Conservation (phyloP, 2,888 invertebrate species). For the Nymphalis polychloros region DNA sequence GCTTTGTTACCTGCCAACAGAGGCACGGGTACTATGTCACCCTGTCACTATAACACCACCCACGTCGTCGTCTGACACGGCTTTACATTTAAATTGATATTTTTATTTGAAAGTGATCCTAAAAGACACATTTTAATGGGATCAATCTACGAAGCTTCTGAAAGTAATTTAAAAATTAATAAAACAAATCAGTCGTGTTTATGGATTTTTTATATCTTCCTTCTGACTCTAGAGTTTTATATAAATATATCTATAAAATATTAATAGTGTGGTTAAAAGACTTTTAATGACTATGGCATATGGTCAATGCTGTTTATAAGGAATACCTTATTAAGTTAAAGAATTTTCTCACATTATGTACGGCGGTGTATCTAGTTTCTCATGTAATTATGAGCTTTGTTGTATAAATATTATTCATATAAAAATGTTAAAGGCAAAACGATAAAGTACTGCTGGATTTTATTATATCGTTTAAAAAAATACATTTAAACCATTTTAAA, state of each 20-base stretch:
- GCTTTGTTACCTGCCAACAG: slow-evolving; percentile 48
- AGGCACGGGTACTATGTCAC: slow-evolving; percentile 52
- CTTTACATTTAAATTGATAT: slow-evolving; percentile 22
- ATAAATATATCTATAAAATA: not conserved
- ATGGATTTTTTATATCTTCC: too few species aligned
- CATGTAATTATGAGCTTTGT: not conserved
- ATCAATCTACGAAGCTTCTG: too few species aligned
- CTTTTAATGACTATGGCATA: slow-evolving; percentile 5
- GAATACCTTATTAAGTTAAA: slow-evolving; percentile 2
- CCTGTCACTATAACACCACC: slow-evolving; percentile 58
- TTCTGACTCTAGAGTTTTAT: too few species aligned
- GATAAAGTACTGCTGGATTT: not conserved
- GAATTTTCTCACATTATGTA: not conserved
- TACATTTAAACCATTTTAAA: slow-evolving; percentile 25
- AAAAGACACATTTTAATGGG: too few species aligned
- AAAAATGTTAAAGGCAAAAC: not conserved
- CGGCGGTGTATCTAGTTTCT: not conserved
- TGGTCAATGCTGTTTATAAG: not conserved
- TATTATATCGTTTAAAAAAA: not conserved
- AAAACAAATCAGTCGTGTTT: too few species aligned
- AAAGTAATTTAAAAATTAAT: too few species aligned
- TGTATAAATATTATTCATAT: slow-evolving; percentile 4
- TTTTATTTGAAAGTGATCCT: not conserved
- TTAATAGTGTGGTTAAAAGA: not conserved
- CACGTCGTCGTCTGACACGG: slow-evolving; percentile 43